Base-by-base conservation (phyloP, 1,140 invertebrate species). In the Brachionus angularis region DNA sequence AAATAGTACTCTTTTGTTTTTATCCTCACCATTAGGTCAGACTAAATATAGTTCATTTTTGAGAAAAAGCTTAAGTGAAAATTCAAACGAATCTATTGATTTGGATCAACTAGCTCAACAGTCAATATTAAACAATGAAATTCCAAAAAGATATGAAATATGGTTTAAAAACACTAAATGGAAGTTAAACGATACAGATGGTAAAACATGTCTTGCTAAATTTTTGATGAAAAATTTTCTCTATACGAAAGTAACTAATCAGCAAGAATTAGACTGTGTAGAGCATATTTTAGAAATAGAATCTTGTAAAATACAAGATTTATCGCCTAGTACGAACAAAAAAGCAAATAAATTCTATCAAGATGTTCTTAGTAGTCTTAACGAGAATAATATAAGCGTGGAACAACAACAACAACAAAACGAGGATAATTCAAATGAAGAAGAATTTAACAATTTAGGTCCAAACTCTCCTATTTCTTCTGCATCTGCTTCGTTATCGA, bases 121-220 rank as follows among this genome's bases (percentile, higher is more conserved):
- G 53, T 58, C 53, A 10, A 58, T 58, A 36, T 18, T 58, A 14
- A 58, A 58, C 36, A 58, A 34, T 42, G 53, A 58, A 25, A 58
- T 58, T n/a, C 53, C 53, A 10, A 58, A 93, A 46, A 87, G 91
- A 23, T 94, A 93, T 78, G 95, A 98, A 84, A 96, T 99, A 74
- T 97, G 92, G 79, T 98, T 99, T 79, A 96, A 96, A 81, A 91
- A 94, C 79, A 95, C 95, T n/a, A 89, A 93, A 74, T 99, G 96
- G 96, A 82, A 93, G 61, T 85, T 99, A 25, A 99, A 95, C 0
- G 93, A 98, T 81, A 88, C 89, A 5, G 95, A 98, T 84, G 95
- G 96, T 0, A 94, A 96, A 79, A 86, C 98, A 50, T 94, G 93
- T 50, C 93, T 98, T 74, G 90, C 94, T 2, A 94, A 99, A 84